Evolutionary conservation across 2,113 vertebrate species (phyloP), one percentile per base, ranked within the genome.

Genomic region (Paramormyrops kingsleyae): DNA sequence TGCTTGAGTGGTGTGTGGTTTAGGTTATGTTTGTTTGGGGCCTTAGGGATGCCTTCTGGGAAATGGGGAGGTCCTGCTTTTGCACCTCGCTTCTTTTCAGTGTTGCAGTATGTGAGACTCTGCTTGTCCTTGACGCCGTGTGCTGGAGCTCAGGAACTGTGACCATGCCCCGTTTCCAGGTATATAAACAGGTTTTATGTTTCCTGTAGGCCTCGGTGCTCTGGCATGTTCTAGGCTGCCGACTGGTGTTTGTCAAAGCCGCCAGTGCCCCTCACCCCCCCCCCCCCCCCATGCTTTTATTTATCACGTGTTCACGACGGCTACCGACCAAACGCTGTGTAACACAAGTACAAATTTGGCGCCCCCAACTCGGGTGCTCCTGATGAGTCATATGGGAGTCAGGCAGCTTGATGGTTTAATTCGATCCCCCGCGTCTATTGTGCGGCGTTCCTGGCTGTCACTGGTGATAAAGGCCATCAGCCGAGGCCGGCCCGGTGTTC

Each of bases 391-490:
- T 3, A 13, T 31, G 44, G 83, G 24, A 27, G 83, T 86, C 83
- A 15, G 83, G 46, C 6, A 13, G 2, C 46, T 86, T 27, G 83
- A 86, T 24, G n/a, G 83, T 86, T 86, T 47, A 86, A 86, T 86
- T 86, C 83, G 44, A 86, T 86, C 83, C 83, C 83, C 83, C 47
- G 2, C n/a, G 13, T 50, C 83, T 50, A 50, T 86, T 86, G 83
- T 86, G 83, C 24, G n/a, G 46, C 47, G 83, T 47, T 86, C 47
- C 83, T 10, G 83, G 42, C 83, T 86, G 83, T 86, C 44, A 50
- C 83, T 8, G 35, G 35, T 27, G 83, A 86, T n/a, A n/a, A 47
- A 86, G 46, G 44, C 44, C 46, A 4, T 86, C 83, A 86, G 44
- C 19, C 21, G 47, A 86, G 24, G 10, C 47, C 1, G 47, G 44